A percentile compares a stretch with the other conserved stretches of the same genome.
phyloP scores from a whole-genome alignment of 1,140 invertebrate species.

The Helicorthomorpha holstii region DNA sequence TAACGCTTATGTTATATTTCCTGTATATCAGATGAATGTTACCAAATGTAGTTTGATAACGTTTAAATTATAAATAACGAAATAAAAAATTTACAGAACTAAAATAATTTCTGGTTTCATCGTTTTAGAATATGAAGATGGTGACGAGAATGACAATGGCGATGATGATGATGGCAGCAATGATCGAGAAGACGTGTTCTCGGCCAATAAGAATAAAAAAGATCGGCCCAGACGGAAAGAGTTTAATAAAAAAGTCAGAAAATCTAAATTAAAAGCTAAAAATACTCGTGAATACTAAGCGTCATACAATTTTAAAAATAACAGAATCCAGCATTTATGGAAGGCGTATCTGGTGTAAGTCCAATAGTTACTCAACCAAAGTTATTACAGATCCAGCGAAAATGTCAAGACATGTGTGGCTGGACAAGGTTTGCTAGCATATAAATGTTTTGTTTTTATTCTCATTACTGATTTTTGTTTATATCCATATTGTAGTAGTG shows the following conservation, averaged over 20 bases:
- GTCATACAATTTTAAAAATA: neutral
- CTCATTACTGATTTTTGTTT: neutral
- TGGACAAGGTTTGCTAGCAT: constrained; percentile 38
- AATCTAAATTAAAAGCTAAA: neutral
- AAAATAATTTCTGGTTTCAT: neutral
- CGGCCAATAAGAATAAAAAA: neutral
- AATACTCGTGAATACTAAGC: neutral
- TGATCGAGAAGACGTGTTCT: no score
- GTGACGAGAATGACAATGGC: constrained; percentile 10
- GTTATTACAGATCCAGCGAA: constrained; percentile 48
- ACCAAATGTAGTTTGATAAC: no score
- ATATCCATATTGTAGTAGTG: constrained; percentile 30
- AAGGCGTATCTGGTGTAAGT: constrained; percentile 54
- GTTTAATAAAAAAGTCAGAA: constrained; percentile 8
- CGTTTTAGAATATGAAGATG: constrained; percentile 8
- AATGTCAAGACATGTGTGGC: constrained; percentile 60
- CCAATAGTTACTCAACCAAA: constrained; percentile 40
- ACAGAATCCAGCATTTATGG: constrained; percentile 53
- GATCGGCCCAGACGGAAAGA: constrained; percentile 17
- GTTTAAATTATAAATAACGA: no score
- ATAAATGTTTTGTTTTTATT: neutral
- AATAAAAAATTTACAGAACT: no score
- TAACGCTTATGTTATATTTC: no score
- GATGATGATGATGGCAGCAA: constrained; percentile 19
- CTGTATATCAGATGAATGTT: no score